A percentile compares a stretch with the other conserved stretches of the same genome.
Conservation (phyloP, 2,888 invertebrate genomes). For the Melanchra persicariae region DNA sequence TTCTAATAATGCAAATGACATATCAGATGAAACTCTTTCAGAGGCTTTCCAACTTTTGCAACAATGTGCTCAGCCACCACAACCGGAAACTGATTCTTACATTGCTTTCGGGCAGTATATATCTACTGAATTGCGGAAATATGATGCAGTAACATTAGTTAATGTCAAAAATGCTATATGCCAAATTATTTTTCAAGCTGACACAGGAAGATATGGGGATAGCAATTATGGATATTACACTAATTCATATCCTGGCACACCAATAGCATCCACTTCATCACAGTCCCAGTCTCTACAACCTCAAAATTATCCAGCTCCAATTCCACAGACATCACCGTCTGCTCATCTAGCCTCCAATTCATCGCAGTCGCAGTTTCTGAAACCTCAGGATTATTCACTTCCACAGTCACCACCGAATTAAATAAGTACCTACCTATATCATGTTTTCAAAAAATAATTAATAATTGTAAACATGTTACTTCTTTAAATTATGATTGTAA, state of each 20-base stretch:
- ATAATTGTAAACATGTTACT: conserved; percentile 42
- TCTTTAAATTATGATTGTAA: conserved; percentile 46
- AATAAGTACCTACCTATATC: conserved; percentile 27
- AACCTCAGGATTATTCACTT: no score
- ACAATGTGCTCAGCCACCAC: conserved; percentile 63
- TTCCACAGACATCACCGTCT: conserved; percentile 39
- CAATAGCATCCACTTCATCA: conserved; percentile 43
- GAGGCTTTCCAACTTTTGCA: conserved; percentile 61
- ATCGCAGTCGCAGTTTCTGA: neutral
- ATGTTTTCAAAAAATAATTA: conserved; percentile 34
- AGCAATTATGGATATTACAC: conserved; percentile 62
- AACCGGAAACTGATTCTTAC: conserved; percentile 59
- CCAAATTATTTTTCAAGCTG: conserved; percentile 63
- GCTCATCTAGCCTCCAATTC: conserved; percentile 47
- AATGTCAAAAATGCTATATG: conserved; percentile 62
- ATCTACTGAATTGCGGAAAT: conserved; percentile 61
- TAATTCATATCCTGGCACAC: conserved; percentile 49
- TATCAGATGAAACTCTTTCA: conserved; percentile 65
- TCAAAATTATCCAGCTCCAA: conserved; percentile 15
- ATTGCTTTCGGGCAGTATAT: conserved; percentile 59
- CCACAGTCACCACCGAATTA: conserved; percentile 56
- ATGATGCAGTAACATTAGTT: conserved; percentile 58
- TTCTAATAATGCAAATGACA: neutral
- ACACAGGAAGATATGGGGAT: conserved; percentile 51
- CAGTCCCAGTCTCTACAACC: conserved; percentile 33